Conservation (phyloP, 2,888 invertebrate genomes). For the Hyalella azteca region DNA sequence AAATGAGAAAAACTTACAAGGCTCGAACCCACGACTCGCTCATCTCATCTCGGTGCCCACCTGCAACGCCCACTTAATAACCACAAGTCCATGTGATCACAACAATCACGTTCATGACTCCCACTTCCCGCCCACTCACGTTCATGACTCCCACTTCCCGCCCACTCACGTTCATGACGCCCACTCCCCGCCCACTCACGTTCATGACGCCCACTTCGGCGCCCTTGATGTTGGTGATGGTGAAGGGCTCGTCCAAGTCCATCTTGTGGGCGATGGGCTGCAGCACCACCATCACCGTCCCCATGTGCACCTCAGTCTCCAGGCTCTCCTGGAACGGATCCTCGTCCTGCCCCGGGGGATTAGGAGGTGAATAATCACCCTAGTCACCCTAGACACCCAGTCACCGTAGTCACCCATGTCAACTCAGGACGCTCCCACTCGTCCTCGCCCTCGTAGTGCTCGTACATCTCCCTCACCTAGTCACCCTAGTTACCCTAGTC, state of each 20-base stretch:
- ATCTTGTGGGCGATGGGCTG: slow-evolving; percentile 66
- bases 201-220: slow-evolving; percentile 63
- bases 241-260: slow-evolving; percentile 66
- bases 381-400: too few species aligned
- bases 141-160: slow-evolving; percentile 62
- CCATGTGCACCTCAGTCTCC: slow-evolving; percentile 66
- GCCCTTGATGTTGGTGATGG: slow-evolving; percentile 66
- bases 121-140: slow-evolving; percentile 58
- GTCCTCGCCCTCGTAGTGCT: slow-evolving; percentile 66
- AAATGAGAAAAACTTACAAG: too few species aligned
- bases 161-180: background rate
- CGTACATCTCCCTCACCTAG: slow-evolving; percentile 69
- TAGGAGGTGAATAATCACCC: background rate
- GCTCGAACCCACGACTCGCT: too few species aligned
- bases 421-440: slow-evolving; percentile 65
- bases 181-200: slow-evolving; percentile 57
- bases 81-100: background rate
- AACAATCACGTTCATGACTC: background rate
- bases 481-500: too few species aligned
- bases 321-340: slow-evolving; percentile 68
- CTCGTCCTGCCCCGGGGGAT: slow-evolving; percentile 63
- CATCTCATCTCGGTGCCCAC: background rate
- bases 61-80: background rate
- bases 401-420: too few species aligned
- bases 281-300: slow-evolving; percentile 66